Percentiles rank a stretch among this genome's conserved stretches.
phyloP scores from a whole-genome alignment of 2,888 invertebrate species.

The Malacosoma neustria region DNA sequence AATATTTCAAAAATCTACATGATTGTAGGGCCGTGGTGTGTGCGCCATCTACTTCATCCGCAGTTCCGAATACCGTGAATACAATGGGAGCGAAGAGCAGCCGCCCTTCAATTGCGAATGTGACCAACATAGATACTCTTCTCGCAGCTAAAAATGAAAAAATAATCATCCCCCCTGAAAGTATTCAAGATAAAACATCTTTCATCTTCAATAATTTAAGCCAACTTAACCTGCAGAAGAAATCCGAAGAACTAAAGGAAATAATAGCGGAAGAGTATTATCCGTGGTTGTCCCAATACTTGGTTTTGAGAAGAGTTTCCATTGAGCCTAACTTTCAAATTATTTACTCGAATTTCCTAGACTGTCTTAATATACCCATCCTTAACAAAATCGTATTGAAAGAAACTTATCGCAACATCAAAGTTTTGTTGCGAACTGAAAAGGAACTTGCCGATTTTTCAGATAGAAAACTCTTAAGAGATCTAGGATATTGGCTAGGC shows the following conservation, averaged over 20 bases:
- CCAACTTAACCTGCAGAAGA: conserved; percentile 93
- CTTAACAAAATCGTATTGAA: conserved; percentile 91
- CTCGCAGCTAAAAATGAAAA: conserved; percentile 96
- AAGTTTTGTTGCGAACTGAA: conserved; percentile 93
- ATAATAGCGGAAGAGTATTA: conserved; percentile 94
- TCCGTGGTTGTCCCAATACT: conserved; percentile 97
- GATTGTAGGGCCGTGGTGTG: conserved; percentile 49
- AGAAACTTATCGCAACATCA: conserved; percentile 97
- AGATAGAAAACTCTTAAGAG: conserved; percentile 96
- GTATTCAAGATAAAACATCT: conserved; percentile 97
- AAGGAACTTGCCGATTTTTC: conserved; percentile 99
- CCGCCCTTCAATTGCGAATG: conserved; percentile 95
- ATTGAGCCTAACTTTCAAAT: conserved; percentile 98
- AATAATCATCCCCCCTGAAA: conserved; percentile 91
- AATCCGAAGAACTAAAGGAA: conserved; percentile 96
- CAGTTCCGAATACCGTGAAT: conserved; percentile 77
- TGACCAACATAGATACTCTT: conserved; percentile 97
- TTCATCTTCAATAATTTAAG: conserved; percentile 99
- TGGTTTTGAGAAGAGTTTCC: conserved; percentile 98
- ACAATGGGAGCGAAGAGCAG: conserved; percentile 75
- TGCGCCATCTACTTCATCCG: conserved; percentile 61
- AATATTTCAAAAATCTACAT: too few species aligned
- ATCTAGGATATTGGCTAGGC: conserved; percentile 99
- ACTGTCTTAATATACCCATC: conserved; percentile 89
- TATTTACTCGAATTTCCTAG: conserved; percentile 96